Evolutionary conservation across 2,797 vertebrate genomes (phyloP), one percentile per base, ranked within the genome.

Genomic region (Argya squamiceps): DNA sequence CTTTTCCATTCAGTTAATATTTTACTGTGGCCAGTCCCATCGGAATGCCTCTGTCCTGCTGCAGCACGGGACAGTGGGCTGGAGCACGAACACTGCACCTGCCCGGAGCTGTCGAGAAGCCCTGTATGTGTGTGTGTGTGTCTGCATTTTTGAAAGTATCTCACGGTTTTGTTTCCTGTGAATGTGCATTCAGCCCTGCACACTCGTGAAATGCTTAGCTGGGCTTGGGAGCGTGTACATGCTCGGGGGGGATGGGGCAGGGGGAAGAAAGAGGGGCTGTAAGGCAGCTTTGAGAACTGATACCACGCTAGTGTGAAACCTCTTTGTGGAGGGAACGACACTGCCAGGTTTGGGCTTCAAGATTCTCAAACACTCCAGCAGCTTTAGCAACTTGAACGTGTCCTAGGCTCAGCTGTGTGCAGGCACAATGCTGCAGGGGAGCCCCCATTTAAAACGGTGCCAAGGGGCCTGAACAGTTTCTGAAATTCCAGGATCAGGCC

Each of bases 91-190:
- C 82, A 39, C 90, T 86, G 93, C 90, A 96, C 85, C 93, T 96
- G 94, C 90, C 85, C 27, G 49, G 43, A 88, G 84, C 88, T 64
- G 77, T 86, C 90, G 63, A 74, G 36, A 69, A 82, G 87, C 20
- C 29, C 49, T 96, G 47, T 49, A 24, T 47, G 46, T 96, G 46
- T 47, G 46, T 47, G 46, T 95, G 85, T 89, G 82, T 44, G 88
- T 86, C 91, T 95, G 92, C 39, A 11, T 94, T 92, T 96, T 96
- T 94, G 93, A 84, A 97, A 97, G 84, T 89, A 78, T 97, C 92
- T 97, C 95, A 58, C 47, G 87, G 89, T 96, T 96, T 92, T 96
- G 90, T 95, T 97, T 96, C 88, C 92, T 92, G 85, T 94, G 92
- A 84, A 78, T 91, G 94, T 95, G 93, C 94, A 86, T 84, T 96